Evolutionary conservation across 2,797 vertebrate species (phyloP).

Genomic region (Lagocephalus sceleratus): DNA sequence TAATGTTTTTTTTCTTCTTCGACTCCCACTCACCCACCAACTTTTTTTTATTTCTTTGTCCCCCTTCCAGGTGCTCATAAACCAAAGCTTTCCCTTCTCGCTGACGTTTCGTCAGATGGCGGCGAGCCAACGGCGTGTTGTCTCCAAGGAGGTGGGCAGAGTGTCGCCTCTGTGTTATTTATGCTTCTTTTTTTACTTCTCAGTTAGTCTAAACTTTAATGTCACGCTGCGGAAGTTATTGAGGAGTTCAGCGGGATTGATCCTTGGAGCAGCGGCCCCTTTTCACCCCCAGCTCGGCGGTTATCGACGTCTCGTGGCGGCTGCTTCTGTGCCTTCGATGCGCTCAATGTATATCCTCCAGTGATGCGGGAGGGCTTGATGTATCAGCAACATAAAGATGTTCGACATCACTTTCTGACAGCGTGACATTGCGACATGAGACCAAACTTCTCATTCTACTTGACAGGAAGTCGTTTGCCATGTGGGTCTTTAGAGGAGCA

Average conservation of each 20-base stretch:
- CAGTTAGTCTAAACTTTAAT: conserved; percentile 15
- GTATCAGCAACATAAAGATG: too few relatives aligned
- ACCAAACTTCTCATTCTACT: too few relatives aligned
- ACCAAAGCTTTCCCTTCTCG: conserved; percentile 54
- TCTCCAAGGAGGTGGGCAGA: conserved; percentile 39
- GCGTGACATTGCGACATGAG: too few relatives aligned
- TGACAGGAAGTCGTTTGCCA: too few relatives aligned
- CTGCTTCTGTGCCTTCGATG: too few relatives aligned
- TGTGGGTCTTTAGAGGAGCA: too few relatives aligned
- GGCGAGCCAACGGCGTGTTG: conserved; percentile 32
- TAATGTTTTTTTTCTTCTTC: conserved; percentile 48
- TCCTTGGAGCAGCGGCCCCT: conserved; percentile 3
- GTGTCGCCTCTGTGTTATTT: conserved; percentile 41
- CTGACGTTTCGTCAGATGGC: conserved; percentile 66
- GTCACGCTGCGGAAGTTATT: conserved; percentile 29
- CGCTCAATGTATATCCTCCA: too few relatives aligned
- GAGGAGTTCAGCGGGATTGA: conserved; percentile 20
- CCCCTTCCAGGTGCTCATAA: conserved; percentile 69
- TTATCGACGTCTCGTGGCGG: too few relatives aligned
- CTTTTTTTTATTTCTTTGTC: conserved; percentile 59
- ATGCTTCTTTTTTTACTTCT: conserved; percentile 8
- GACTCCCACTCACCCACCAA: conserved; percentile 43
- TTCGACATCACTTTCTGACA: too few relatives aligned
- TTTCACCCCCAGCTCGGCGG: too few relatives aligned
- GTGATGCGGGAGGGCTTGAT: too few relatives aligned